Conservation (phyloP, 2,113 vertebrate species). For the Ranitomeya variabilis region DNA sequence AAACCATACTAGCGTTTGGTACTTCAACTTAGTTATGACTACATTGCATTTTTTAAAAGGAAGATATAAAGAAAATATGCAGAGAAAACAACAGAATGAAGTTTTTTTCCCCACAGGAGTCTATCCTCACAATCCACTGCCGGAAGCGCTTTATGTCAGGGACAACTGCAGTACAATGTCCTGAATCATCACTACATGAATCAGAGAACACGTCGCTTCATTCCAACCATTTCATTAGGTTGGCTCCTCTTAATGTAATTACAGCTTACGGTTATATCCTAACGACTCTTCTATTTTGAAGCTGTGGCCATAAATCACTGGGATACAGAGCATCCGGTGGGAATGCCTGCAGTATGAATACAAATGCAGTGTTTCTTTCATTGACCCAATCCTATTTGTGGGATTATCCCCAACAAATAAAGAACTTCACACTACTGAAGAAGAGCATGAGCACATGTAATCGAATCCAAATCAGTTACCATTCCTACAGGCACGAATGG, state of each 20-base stretch:
- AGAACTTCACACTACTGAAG: background rate
- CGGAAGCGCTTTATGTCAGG: background rate
- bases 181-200: background rate
- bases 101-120: background rate
- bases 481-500: background rate
- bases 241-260: background rate
- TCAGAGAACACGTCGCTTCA: background rate
- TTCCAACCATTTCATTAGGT: conserved; percentile 8
- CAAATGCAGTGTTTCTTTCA: background rate
- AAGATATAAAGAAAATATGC: background rate
- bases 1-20: background rate
- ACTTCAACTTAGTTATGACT: background rate
- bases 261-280: background rate
- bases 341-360: background rate
- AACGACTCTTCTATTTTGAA: background rate
- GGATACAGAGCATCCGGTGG: background rate
- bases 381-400: background rate
- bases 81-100: background rate
- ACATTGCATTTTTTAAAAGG: background rate
- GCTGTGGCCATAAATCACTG: background rate
- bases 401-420: background rate
- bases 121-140: background rate
- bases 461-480: background rate
- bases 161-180: background rate
- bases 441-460: no score